Conservation (phyloP, 2,888 invertebrate species). For the Athalia cordata region DNA sequence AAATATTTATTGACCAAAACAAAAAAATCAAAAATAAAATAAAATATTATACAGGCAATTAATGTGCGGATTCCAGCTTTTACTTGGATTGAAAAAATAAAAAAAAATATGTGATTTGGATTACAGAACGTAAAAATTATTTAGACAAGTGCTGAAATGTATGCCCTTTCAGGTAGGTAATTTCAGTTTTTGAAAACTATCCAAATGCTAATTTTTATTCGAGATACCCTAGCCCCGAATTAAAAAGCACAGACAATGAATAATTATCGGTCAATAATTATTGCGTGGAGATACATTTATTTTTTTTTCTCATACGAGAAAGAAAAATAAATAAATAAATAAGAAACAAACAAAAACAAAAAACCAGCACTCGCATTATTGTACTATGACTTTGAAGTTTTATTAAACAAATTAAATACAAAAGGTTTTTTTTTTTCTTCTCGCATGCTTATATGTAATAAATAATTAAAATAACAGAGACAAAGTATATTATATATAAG, state of each 20-base stretch:
- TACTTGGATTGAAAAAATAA: no score
- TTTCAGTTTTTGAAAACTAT: no score
- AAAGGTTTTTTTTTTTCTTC: constrained; percentile 60
- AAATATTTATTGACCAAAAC: no score
- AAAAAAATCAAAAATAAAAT: no score
- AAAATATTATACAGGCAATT: no score
- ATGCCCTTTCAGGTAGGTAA: no score
- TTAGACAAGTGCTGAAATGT: no score
- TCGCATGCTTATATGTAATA: constrained; percentile 58
- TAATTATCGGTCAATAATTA: neutral
- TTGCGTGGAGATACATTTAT: neutral
- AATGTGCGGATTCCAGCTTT: no score
- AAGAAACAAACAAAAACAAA: neutral
- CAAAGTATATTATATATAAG: constrained; percentile 36
- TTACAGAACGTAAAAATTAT: no score
- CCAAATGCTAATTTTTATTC: neutral
- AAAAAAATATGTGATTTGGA: no score
- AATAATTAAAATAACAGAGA: constrained; percentile 66
- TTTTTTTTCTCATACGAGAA: neutral
- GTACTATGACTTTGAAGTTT: constrained; percentile 70
- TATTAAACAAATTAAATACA: constrained; percentile 72
- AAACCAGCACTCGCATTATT: constrained; percentile 51
- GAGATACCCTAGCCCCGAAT: neutral
- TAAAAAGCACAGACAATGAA: neutral
- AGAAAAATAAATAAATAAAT: neutral